Evolutionary conservation across 2,888 invertebrate genomes (phyloP).

Genomic region (Endomychus coccineus): DNA sequence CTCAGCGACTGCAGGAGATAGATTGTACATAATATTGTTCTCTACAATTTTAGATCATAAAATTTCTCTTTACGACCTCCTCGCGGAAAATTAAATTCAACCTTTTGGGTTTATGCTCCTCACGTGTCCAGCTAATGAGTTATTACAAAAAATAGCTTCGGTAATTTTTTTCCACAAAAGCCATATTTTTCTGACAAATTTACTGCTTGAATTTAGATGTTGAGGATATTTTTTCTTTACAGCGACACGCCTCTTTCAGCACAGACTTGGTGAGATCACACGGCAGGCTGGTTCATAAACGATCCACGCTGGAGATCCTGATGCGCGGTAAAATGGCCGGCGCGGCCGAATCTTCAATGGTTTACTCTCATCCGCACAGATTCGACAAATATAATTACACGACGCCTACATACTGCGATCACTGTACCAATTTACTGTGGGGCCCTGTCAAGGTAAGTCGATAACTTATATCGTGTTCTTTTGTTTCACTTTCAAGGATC

Average conservation of each 20-base stretch:
- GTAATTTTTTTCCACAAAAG: no score
- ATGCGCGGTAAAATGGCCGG: slow-evolving; percentile 63
- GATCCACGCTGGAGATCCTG: slow-evolving; percentile 83
- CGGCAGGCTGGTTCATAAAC: slow-evolving; percentile 77
- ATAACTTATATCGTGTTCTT: background rate
- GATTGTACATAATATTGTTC: no score
- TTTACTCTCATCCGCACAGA: slow-evolving; percentile 68
- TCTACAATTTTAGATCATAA: no score
- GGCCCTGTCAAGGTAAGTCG: slow-evolving; percentile 70
- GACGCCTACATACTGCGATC: slow-evolving; percentile 82
- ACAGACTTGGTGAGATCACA: slow-evolving; percentile 81
- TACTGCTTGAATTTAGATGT: background rate
- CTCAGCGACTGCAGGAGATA: no score
- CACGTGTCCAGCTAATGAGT: no score
- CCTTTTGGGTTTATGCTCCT: no score
- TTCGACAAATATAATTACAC: slow-evolving; percentile 84
- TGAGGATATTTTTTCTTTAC: slow-evolving; percentile 26
- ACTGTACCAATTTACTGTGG: slow-evolving; percentile 84
- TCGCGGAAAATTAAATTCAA: no score
- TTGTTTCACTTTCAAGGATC: no score
- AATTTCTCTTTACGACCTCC: no score
- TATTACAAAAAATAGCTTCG: no score
- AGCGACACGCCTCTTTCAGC: slow-evolving; percentile 79
- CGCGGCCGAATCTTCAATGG: slow-evolving; percentile 48
- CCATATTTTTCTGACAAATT: no score